These are phyloP conservation scores for Girardinus metallicus DNA, from an alignment of 2,797 vertebrate genomes.

Conservation along the genomic window DNA sequence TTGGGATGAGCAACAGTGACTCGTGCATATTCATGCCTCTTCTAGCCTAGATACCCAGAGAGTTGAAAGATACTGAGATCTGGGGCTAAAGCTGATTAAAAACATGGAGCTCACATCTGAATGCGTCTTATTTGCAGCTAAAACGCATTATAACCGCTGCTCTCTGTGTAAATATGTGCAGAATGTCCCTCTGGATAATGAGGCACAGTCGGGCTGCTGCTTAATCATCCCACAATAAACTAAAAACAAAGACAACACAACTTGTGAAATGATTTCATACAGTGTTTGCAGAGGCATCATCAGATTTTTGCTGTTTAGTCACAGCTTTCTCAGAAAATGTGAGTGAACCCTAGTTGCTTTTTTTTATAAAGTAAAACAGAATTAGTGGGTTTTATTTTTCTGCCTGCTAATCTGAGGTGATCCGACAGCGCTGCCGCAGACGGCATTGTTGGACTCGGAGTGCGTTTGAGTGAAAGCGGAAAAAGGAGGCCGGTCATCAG, in stretches of 20 bases:
- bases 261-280: constrained; percentile 1
- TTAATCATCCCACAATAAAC: background rate
- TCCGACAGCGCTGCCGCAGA: constrained; percentile 48
- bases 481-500: constrained; percentile 67
- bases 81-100: constrained; percentile 57
- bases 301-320: constrained; percentile 17
- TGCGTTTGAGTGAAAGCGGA: constrained; percentile 38
- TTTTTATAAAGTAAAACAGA: constrained; percentile 27
- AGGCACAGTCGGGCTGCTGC: background rate
- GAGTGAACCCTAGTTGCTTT: background rate
- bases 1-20: constrained; percentile 43
- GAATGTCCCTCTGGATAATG: constrained; percentile 30
- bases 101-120: constrained; percentile 32
- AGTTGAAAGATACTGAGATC: constrained; percentile 56
- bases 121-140: constrained; percentile 31
- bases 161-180: constrained; percentile 38
- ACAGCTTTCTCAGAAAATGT: background rate
- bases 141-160: constrained; percentile 33
- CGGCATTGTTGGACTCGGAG: constrained; percentile 47
- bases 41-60: constrained; percentile 45
- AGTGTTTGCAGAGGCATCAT: background rate
- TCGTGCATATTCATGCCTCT: constrained; percentile 60
- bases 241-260: background rate
- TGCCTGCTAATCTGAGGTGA: constrained; percentile 61
- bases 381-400: constrained; percentile 35